Percentiles rank a stretch among this genome's conserved stretches.
Evolutionary conservation across 2,797 vertebrate genomes (phyloP).

Genomic region (Circus cinereus): DNA sequence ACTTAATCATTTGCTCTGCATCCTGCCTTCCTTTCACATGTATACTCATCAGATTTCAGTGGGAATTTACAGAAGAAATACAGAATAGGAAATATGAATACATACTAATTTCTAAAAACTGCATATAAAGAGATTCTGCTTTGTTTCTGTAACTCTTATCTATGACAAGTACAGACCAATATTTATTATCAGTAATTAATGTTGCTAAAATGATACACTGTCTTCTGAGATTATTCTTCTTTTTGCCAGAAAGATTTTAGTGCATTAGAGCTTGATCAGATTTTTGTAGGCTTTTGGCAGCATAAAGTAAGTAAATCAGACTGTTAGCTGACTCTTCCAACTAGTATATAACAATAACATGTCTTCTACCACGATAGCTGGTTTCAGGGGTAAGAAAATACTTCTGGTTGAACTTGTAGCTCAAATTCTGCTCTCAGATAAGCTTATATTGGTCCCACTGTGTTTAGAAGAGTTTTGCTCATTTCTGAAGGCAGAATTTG

Average conservation of each 20-base stretch:
- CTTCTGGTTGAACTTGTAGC: not conserved
- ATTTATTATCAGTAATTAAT: not conserved
- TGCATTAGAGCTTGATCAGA: not conserved
- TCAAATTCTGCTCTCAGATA: conserved; percentile 9
- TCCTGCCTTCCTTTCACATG: not conserved
- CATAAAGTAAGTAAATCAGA: not conserved
- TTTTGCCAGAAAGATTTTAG: not conserved
- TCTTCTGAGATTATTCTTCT: not conserved
- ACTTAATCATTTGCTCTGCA: not conserved
- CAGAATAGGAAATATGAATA: not conserved
- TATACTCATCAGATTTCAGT: not conserved
- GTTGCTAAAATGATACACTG: not conserved
- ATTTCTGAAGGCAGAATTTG: not conserved
- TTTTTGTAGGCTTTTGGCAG: not conserved
- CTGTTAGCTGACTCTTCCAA: not conserved
- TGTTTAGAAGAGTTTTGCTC: not conserved
- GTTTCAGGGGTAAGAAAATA: not conserved
- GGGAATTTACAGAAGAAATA: not conserved
- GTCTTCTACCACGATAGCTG: not conserved
- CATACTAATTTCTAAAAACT: not conserved
- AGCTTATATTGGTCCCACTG: not conserved
- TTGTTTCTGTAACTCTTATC: not conserved
- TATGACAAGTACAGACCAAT: not conserved
- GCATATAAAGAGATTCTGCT: not conserved
- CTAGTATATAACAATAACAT: not conserved